A percentile compares a stretch with the other conserved stretches of the same genome.
phyloP scores from a whole-genome alignment of 2,888 invertebrate genomes.

The Macaria liturata region DNA sequence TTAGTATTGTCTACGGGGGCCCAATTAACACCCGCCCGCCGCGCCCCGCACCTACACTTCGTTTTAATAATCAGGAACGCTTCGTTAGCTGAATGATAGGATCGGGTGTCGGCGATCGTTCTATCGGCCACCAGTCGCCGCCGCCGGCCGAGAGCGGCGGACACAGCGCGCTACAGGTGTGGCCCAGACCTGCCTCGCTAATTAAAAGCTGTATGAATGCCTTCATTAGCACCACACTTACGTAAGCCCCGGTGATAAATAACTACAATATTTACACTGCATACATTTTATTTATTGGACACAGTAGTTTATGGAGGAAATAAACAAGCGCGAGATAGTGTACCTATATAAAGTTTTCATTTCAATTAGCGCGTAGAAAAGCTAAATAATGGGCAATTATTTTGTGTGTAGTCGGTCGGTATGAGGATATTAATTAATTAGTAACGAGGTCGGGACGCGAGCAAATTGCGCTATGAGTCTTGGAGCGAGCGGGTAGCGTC shows the following conservation, averaged over 20 bases:
- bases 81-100: constrained; percentile 79
- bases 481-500: constrained; percentile 40
- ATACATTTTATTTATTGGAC: constrained; percentile 13
- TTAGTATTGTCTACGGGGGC: constrained; percentile 84
- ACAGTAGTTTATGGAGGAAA: constrained; percentile 12
- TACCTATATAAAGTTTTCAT: constrained; percentile 19
- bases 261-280: constrained; percentile 14
- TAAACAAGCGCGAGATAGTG: constrained; percentile 2
- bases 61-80: constrained; percentile 82
- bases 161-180: constrained; percentile 42
- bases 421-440: constrained; percentile 52
- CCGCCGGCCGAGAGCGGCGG: constrained; percentile 5
- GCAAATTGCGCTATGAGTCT: constrained; percentile 57
- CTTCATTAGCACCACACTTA: constrained; percentile 32
- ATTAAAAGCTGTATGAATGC: constrained; percentile 35
- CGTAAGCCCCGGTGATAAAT: constrained; percentile 26
- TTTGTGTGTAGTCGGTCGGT: constrained; percentile 45
- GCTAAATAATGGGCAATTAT: constrained; percentile 42
- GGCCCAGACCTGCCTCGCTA: constrained; percentile 35
- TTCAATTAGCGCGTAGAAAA: constrained; percentile 33
- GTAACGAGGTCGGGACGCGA: constrained; percentile 45
- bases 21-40: constrained; percentile 79
- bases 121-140: constrained; percentile 29
- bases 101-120: constrained; percentile 62
- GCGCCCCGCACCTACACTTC: constrained; percentile 70